Percentiles rank a stretch among this genome's conserved stretches.
Evolutionary conservation across 2,888 invertebrate species (phyloP).

Genomic region (Harpalus rufipes): DNA sequence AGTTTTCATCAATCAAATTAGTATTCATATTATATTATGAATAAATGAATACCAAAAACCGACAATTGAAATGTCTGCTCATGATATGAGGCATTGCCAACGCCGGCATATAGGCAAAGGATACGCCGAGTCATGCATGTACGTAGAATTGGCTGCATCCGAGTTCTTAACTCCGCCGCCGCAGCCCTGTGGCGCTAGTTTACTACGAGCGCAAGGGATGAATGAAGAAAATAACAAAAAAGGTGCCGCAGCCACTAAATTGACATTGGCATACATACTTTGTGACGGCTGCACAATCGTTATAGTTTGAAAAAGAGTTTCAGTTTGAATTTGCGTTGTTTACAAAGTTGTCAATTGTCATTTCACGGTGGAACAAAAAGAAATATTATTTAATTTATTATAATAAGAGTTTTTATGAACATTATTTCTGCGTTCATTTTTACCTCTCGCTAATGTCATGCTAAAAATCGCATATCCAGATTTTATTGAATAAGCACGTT

Average conservation of each 20-base stretch:
- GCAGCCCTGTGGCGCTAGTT: constrained; percentile 27
- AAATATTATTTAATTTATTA: neutral
- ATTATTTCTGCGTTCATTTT: no score
- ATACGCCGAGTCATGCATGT: neutral
- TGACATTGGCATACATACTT: constrained; percentile 49
- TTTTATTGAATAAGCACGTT: no score
- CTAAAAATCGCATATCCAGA: no score
- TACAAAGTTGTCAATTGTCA: neutral
- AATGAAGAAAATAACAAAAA: constrained; percentile 42
- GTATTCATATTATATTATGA: constrained; percentile 20
- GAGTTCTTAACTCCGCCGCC: constrained; percentile 35
- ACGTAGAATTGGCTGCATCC: constrained; percentile 51
- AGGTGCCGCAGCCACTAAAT: constrained; percentile 7
- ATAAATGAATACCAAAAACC: constrained; percentile 20
- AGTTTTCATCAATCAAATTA: constrained; percentile 1
- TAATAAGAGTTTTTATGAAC: no score
- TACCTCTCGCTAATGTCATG: no score
- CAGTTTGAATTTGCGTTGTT: neutral
- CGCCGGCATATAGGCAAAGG: constrained; percentile 35
- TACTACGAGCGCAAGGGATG: constrained; percentile 24
- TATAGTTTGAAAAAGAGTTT: neutral
- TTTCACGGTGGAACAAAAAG: neutral
- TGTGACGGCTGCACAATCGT: neutral
- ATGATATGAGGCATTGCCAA: neutral
- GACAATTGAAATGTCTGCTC: constrained; percentile 11